These are phyloP conservation scores for Drosophila busckii DNA, from an alignment of 1,140 invertebrate species.

Conservation along the genomic window DNA sequence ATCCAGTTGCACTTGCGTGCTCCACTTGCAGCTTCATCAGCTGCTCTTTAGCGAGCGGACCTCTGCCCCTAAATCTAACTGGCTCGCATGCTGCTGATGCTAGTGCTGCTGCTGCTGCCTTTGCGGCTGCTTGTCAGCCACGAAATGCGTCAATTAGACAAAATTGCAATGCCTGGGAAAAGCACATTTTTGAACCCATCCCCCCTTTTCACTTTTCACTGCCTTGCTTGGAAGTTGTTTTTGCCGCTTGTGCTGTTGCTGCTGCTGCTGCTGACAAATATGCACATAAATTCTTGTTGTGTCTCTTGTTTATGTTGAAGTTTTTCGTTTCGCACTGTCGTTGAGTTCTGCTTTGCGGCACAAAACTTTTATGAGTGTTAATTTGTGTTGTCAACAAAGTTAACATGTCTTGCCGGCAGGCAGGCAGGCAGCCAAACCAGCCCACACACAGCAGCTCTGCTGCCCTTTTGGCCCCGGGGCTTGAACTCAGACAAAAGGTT, in stretches of 20 bases:
- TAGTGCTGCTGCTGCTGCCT: slow-evolving; percentile 26
- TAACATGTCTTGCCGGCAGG: no score
- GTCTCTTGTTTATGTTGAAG: slow-evolving; percentile 48
- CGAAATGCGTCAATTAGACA: slow-evolving; percentile 75
- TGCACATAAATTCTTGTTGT: slow-evolving; percentile 63
- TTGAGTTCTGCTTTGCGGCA: slow-evolving; percentile 29
- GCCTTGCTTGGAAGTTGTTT: slow-evolving; percentile 7
- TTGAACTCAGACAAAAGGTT: no score
- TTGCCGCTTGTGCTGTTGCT: slow-evolving; percentile 1
- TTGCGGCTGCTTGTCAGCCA: slow-evolving; percentile 57
- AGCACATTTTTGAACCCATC: slow-evolving; percentile 26
- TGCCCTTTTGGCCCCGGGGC: no score
- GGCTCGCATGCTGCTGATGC: slow-evolving; percentile 25
- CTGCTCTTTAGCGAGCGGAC: slow-evolving; percentile 19
- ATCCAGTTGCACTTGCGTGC: slow-evolving; percentile 3
- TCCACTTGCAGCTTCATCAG: slow-evolving; percentile 4
- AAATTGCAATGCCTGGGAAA: slow-evolving; percentile 65
- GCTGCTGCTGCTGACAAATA: slow-evolving; percentile 30
- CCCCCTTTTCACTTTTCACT: not conserved
- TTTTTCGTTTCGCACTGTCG: slow-evolving; percentile 29
- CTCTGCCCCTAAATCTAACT: slow-evolving; percentile 47
- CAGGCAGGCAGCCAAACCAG: no score
- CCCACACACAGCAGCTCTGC: no score
- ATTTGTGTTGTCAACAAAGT: slow-evolving; percentile 73
- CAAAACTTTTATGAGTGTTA: slow-evolving; percentile 71